phyloP scores from a whole-genome alignment of 2,888 invertebrate genomes.

The Dryomyza anilis region DNA sequence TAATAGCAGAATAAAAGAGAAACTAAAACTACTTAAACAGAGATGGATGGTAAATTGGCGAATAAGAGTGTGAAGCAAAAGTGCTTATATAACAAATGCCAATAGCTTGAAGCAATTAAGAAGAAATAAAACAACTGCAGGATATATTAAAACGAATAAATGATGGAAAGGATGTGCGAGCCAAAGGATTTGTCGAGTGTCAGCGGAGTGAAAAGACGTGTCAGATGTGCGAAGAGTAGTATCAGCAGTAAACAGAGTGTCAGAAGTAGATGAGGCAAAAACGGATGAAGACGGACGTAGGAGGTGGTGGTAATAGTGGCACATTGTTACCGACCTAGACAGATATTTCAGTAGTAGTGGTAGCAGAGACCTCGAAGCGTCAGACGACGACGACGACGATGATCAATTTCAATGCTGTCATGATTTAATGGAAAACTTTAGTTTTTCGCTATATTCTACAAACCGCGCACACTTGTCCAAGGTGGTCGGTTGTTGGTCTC shows the following conservation, averaged over 20 bases:
- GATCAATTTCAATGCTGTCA: constrained; percentile 31
- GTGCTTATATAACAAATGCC: constrained; percentile 4
- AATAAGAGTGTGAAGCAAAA: background rate
- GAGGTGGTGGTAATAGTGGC: background rate
- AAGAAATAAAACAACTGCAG: constrained; percentile 9
- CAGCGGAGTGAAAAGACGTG: too few relatives aligned
- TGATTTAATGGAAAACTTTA: constrained; percentile 33
- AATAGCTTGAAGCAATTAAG: constrained; percentile 29
- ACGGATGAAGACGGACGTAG: background rate
- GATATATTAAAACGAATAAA: background rate
- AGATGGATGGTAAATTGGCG: too few relatives aligned
- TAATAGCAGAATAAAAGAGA: background rate
- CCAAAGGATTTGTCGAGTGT: too few relatives aligned
- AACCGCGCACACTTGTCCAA: too few relatives aligned
- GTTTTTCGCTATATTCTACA: too few relatives aligned
- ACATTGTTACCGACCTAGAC: too few relatives aligned
- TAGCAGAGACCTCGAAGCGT: too few relatives aligned
- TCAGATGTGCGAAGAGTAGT: background rate
- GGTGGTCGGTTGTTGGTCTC: background rate
- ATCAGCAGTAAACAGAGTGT: background rate
- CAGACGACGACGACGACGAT: constrained; percentile 15
- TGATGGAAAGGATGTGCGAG: background rate
- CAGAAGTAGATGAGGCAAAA: background rate
- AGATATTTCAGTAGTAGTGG: too few relatives aligned
- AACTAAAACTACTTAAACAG: too few relatives aligned